Evolutionary conservation across 2,888 invertebrate genomes (phyloP).

Genomic region (Tethea ocularis): DNA sequence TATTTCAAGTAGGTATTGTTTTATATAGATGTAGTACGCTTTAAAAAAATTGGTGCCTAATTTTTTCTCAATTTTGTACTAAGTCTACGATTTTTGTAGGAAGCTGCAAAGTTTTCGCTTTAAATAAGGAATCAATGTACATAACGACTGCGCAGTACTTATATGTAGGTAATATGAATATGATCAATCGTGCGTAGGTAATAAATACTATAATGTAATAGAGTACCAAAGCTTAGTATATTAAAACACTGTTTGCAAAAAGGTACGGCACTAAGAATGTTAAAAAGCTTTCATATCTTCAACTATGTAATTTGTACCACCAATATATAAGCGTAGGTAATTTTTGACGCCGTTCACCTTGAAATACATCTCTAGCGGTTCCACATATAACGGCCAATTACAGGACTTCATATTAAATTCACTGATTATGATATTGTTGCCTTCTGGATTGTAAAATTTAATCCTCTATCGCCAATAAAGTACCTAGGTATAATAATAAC

Average conservation of each 20-base stretch:
- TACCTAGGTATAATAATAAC: too few relatives aligned
- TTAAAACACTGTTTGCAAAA: neutral
- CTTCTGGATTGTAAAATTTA: too few relatives aligned
- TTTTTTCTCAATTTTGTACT: constrained; percentile 39
- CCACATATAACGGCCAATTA: too few relatives aligned
- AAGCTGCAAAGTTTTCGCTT: constrained; percentile 25
- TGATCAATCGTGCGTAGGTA: constrained; percentile 4
- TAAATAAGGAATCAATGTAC: constrained; percentile 44
- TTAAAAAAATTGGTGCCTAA: constrained; percentile 68
- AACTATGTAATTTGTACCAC: too few relatives aligned
- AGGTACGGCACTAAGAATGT: too few relatives aligned
- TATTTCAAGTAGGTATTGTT: constrained; percentile 34
- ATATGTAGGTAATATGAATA: constrained; percentile 23
- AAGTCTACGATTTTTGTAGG: constrained; percentile 12
- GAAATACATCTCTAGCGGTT: too few relatives aligned
- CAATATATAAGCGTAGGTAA: too few relatives aligned
- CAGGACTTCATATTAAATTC: too few relatives aligned
- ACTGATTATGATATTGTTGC: too few relatives aligned
- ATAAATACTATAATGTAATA: neutral
- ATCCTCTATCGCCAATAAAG: too few relatives aligned
- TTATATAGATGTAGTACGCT: constrained; percentile 65
- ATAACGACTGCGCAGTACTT: constrained; percentile 40
- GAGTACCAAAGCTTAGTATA: neutral
- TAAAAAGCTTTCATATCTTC: too few relatives aligned
- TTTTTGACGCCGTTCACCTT: too few relatives aligned